A percentile compares a stretch with the other conserved stretches of the same genome.
These are phyloP conservation scores for Lasiurus cinereus DNA, from an alignment of 2,113 vertebrate genomes.

Conservation along the genomic window DNA sequence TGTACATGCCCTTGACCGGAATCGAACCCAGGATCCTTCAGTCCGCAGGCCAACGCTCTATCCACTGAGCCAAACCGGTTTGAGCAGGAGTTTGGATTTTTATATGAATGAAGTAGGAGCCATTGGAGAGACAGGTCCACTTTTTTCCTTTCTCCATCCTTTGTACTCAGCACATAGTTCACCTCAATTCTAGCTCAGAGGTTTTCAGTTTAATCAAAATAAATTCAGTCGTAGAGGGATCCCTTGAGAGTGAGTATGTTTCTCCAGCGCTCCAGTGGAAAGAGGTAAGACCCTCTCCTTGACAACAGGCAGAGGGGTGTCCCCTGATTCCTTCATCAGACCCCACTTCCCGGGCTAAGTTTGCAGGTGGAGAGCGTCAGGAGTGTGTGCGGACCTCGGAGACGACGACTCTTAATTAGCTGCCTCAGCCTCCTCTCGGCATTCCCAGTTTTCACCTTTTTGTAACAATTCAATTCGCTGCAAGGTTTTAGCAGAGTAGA, in stretches of 20 bases:
- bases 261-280: neutral
- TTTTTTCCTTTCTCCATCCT: neutral
- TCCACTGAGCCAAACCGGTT: too few relatives aligned
- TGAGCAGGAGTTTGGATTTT: neutral
- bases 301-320: constrained; percentile 67
- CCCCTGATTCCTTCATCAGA: constrained; percentile 60
- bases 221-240: constrained; percentile 54
- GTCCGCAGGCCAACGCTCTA: too few relatives aligned
- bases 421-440: constrained; percentile 79
- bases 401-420: constrained; percentile 80
- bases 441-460: constrained; percentile 83
- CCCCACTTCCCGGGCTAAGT: constrained; percentile 77
- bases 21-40: too few relatives aligned
- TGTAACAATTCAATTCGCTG: constrained; percentile 83
- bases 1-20: too few relatives aligned
- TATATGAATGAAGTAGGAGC: neutral
- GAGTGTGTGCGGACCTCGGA: neutral
- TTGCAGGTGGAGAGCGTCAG: constrained; percentile 71
- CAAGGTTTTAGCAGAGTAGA: constrained; percentile 82
- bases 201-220: constrained; percentile 63
- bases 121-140: neutral
- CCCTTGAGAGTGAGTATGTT: constrained; percentile 63
- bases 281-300: constrained; percentile 66
- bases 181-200: constrained; percentile 45
- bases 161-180: neutral